These are phyloP conservation scores for Ochropacha duplaris DNA, from an alignment of 2,888 invertebrate species.

Conservation along the genomic window DNA sequence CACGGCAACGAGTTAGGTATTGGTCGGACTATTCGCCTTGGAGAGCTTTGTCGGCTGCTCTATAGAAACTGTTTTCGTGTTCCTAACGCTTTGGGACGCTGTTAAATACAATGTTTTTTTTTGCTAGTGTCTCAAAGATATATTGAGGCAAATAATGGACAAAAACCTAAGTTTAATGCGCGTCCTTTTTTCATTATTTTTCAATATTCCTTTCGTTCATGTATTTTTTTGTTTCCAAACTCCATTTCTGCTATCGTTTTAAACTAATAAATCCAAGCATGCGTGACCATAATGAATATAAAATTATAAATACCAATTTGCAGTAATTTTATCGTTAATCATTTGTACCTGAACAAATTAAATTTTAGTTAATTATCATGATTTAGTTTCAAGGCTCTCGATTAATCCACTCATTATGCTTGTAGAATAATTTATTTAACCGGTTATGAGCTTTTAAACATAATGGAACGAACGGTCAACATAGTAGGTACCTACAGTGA, in stretches of 20 bases:
- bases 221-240: neutral
- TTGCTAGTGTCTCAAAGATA: slow-evolving; percentile 13
- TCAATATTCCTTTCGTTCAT: neutral
- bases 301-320: neutral
- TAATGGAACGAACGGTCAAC: neutral
- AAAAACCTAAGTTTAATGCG: neutral
- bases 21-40: slow-evolving; percentile 30
- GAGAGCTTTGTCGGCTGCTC: slow-evolving; percentile 37
- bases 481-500: neutral
- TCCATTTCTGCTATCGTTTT: neutral
- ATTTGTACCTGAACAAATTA: slow-evolving; percentile 32
- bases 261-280: neutral
- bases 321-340: slow-evolving; percentile 9
- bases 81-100: slow-evolving; percentile 21
- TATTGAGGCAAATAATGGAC: slow-evolving; percentile 8
- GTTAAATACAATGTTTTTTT: slow-evolving; percentile 19
- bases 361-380: slow-evolving; percentile 31
- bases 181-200: neutral
- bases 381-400: slow-evolving; percentile 41
- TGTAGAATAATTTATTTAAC: slow-evolving; percentile 41
- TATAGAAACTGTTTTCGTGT: slow-evolving; percentile 31
- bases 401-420: slow-evolving; percentile 31
- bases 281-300: neutral
- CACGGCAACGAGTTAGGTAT: slow-evolving; percentile 27
- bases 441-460: slow-evolving; percentile 18